Conservation (phyloP, 2,797 vertebrate genomes). For the Chrosomus eos region DNA sequence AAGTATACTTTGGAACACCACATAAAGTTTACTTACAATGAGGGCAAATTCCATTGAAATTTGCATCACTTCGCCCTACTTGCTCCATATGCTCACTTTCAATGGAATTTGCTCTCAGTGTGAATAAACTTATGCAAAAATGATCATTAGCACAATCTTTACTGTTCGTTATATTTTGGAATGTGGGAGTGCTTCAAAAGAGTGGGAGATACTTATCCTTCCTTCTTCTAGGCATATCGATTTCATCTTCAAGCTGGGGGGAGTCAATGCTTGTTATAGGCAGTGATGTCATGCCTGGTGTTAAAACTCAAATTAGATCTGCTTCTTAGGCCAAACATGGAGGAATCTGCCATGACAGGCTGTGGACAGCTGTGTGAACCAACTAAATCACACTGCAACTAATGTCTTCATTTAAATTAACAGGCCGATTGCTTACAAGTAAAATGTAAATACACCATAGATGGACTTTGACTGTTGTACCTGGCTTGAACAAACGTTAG, state of each 20-base stretch:
- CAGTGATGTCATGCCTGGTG: constrained; percentile 55
- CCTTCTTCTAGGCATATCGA: constrained; percentile 15
- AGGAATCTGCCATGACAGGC: constrained; percentile 55
- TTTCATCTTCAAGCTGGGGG: constrained; percentile 41
- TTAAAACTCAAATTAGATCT: constrained; percentile 61
- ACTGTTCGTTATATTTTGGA: not conserved
- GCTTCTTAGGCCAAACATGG: constrained; percentile 50
- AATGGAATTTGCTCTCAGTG: not conserved
- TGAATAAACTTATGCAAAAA: not conserved
- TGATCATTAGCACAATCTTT: not conserved
- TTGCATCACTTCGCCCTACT: too few species aligned
- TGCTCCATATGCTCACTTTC: not conserved
- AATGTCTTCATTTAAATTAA: constrained; percentile 51
- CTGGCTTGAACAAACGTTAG: not conserved
- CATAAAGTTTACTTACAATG: too few species aligned
- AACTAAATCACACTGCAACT: constrained; percentile 40
- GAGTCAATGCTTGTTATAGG: constrained; percentile 50
- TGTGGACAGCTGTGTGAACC: constrained; percentile 54
- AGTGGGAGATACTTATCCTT: not conserved
- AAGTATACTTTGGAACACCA: not conserved
- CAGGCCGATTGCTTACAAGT: constrained; percentile 22
- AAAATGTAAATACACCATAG: constrained; percentile 21
- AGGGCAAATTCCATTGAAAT: too few species aligned
- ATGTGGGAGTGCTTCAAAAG: not conserved
- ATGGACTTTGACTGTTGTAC: not conserved